Percentiles rank a stretch among this genome's conserved stretches.
phyloP scores from a whole-genome alignment of 1,140 invertebrate genomes.

The Ridgeia piscesae region DNA sequence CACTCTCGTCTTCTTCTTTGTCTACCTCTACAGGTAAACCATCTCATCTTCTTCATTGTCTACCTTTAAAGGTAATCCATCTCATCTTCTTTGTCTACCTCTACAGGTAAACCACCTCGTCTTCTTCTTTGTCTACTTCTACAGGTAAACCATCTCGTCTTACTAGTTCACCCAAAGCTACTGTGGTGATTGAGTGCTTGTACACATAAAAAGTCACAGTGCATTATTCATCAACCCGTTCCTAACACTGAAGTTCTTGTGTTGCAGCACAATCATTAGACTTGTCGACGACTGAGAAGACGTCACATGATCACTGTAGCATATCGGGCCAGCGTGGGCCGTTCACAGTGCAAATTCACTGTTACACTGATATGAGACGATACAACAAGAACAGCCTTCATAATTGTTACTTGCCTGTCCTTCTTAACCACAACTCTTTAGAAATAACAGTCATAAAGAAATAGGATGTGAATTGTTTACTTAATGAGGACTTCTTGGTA shows the following conservation, averaged over 20 bases:
- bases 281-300: background rate
- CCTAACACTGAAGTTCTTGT: background rate
- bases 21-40: too few relatives aligned
- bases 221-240: background rate
- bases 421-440: too few relatives aligned
- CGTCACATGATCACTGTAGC: background rate
- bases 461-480: too few relatives aligned
- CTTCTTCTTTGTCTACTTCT: slow-evolving; percentile 90
- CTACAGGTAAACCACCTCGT: slow-evolving; percentile 88
- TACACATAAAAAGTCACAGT: background rate
- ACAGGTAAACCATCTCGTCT: slow-evolving; percentile 67
- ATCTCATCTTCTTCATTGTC: slow-evolving; percentile 89
- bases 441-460: too few relatives aligned
- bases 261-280: background rate
- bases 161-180: slow-evolving; percentile 41
- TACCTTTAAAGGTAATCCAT: slow-evolving; percentile 81
- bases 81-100: slow-evolving; percentile 39
- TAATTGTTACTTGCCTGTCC: background rate
- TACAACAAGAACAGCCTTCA: background rate
- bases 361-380: background rate
- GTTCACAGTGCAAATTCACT: background rate
- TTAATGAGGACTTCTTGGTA: too few relatives aligned
- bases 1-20: slow-evolving; percentile 34
- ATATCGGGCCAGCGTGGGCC: background rate
- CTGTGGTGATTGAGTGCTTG: too few relatives aligned